phyloP scores from a whole-genome alignment of 1,140 invertebrate genomes.

The Anoplolepis gracilipes region DNA sequence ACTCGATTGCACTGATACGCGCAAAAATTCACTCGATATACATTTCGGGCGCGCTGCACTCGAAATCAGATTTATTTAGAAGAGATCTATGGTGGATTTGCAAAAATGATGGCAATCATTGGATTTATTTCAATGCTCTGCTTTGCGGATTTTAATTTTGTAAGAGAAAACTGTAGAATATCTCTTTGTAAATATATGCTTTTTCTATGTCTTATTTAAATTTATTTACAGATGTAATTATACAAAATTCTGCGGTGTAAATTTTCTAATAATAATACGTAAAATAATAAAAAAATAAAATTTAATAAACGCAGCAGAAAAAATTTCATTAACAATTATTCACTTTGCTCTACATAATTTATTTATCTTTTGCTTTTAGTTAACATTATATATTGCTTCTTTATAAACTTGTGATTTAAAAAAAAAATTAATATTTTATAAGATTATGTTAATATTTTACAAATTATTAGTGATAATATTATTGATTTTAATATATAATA shows the following conservation, averaged over 20 bases:
- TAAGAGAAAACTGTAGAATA: not conserved
- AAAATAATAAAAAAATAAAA: not conserved
- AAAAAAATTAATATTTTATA: not conserved
- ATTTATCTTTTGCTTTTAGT: too few relatives aligned
- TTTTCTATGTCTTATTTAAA: not conserved
- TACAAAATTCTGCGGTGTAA: not conserved
- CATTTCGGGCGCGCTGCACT: not conserved
- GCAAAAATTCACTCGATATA: slow-evolving; percentile 56
- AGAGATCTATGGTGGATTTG: slow-evolving; percentile 21
- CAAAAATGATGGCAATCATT: slow-evolving; percentile 19
- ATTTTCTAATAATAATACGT: not conserved
- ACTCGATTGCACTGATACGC: slow-evolving; percentile 67
- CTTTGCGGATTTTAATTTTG: not conserved
- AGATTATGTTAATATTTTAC: not conserved
- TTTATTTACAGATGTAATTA: slow-evolving; percentile 21
- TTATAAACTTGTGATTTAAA: too few relatives aligned
- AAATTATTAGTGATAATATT: not conserved
- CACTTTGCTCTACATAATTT: not conserved
- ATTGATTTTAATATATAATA: too few relatives aligned
- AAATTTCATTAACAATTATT: not conserved
- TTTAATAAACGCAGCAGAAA: not conserved
- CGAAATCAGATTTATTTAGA: slow-evolving; percentile 50
- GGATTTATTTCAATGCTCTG: slow-evolving; percentile 18
- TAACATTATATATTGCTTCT: too few relatives aligned
- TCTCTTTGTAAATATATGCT: too few relatives aligned